Conservation (phyloP, 2,797 vertebrate species). For the Catostomus latipinnis region DNA sequence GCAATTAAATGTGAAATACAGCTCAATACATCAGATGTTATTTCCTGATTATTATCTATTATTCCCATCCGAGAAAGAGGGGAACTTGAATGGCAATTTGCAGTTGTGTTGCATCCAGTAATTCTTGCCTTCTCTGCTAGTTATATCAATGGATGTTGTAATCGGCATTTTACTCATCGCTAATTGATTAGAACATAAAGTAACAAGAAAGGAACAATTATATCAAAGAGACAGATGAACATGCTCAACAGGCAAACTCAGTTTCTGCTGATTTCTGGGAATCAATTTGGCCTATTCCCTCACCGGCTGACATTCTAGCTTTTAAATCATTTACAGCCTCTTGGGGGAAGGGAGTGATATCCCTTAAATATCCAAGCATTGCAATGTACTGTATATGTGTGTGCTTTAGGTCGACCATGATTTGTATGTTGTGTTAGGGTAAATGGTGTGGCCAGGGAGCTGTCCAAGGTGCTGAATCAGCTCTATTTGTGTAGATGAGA, state of each 20-base stretch:
- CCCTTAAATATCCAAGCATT: constrained; percentile 18
- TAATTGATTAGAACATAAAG: constrained; percentile 89
- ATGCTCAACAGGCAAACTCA: constrained; percentile 60
- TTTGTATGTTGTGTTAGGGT: constrained; percentile 47
- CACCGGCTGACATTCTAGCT: constrained; percentile 60
- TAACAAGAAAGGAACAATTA: constrained; percentile 87
- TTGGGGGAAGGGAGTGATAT: constrained; percentile 3
- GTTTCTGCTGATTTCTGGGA: constrained; percentile 74
- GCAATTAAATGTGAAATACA: constrained; percentile 77
- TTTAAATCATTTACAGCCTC: constrained; percentile 59
- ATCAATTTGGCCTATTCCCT: constrained; percentile 69
- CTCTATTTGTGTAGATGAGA: constrained; percentile 39
- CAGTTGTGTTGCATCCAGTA: constrained; percentile 81
- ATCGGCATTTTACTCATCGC: constrained; percentile 87
- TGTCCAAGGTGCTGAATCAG: constrained; percentile 54
- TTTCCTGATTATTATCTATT: constrained; percentile 79
- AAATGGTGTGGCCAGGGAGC: constrained; percentile 47
- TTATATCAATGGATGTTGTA: constrained; percentile 82
- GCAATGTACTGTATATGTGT: neutral
- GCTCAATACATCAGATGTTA: constrained; percentile 77
- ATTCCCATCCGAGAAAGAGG: constrained; percentile 68
- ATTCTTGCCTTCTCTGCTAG: constrained; percentile 81
- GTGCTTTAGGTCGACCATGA: constrained; percentile 35
- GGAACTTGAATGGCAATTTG: constrained; percentile 84
- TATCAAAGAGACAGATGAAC: constrained; percentile 81